Conservation (phyloP, 2,797 vertebrate species). For the Sebastes jordani region DNA sequence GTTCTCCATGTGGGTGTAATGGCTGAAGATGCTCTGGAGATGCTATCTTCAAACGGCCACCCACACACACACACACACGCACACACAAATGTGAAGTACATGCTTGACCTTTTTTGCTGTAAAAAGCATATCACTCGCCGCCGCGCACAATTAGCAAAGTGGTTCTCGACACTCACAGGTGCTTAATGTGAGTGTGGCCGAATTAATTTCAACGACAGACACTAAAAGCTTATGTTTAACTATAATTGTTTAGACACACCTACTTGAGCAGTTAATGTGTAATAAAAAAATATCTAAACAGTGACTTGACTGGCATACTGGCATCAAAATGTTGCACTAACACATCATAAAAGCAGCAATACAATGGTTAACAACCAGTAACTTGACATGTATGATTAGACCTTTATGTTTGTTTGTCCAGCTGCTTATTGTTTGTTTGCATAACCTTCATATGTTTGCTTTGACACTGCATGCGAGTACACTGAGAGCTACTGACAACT, state of each 20-base stretch:
- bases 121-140: conserved; percentile 42
- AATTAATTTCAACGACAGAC: conserved; percentile 49
- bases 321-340: background rate
- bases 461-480: background rate
- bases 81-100: conserved; percentile 35
- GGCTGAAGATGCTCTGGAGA: conserved; percentile 42
- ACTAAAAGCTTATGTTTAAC: conserved; percentile 30
- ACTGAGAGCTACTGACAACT: background rate
- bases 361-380: background rate
- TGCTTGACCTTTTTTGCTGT: conserved; percentile 53
- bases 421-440: background rate
- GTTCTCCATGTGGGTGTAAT: conserved; percentile 44
- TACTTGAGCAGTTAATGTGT: background rate
- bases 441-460: background rate
- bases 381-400: background rate
- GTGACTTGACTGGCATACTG: background rate
- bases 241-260: conserved; percentile 34
- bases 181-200: conserved; percentile 33
- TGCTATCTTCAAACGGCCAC: conserved; percentile 27
- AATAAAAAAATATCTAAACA: background rate
- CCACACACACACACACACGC: conserved; percentile 1
- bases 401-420: background rate
- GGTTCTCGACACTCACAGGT: conserved; percentile 30
- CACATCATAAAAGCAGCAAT: background rate
- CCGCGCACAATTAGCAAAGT: conserved; percentile 44